These are phyloP conservation scores for Phrynosoma platyrhinos DNA, from an alignment of 2,113 vertebrate species.

Conservation along the genomic window DNA sequence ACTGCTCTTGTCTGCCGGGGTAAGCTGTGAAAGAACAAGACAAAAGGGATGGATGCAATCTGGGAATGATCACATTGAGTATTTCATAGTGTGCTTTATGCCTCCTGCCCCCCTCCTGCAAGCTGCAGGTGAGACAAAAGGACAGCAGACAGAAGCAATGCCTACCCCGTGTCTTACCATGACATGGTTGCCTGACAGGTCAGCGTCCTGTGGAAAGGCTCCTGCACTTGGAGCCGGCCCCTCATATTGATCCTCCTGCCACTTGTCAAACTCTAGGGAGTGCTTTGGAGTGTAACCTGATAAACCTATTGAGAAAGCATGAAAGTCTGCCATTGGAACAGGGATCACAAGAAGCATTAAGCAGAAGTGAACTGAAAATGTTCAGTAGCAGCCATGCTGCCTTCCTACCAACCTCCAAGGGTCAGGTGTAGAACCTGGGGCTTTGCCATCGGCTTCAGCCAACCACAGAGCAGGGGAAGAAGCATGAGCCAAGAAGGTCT, in stretches of 20 bases:
- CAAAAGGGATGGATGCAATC: neutral
- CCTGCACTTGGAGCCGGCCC: constrained; percentile 63
- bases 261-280: constrained; percentile 86
- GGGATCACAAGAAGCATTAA: neutral
- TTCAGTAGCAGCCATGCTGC: too few relatives aligned
- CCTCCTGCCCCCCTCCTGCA: rapidly evolving
- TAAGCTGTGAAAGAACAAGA: constrained; percentile 82
- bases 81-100: too few relatives aligned
- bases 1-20: constrained; percentile 87
- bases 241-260: constrained; percentile 88
- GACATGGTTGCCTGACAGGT: constrained; percentile 74
- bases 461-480: neutral
- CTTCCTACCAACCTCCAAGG: neutral
- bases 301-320: constrained; percentile 80
- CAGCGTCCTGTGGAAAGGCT: constrained; percentile 56
- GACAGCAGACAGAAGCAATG: too few relatives aligned
- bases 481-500: neutral
- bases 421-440: too few relatives aligned
- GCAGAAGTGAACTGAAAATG: neutral
- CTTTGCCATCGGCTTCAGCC: neutral
- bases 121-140: rapidly evolving
- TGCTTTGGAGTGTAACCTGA: constrained; percentile 94
- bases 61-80: neutral
- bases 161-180: constrained; percentile 83
- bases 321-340: neutral